Base-by-base conservation (phyloP, 2,113 vertebrate genomes). In the Dissostichus mawsoni region DNA sequence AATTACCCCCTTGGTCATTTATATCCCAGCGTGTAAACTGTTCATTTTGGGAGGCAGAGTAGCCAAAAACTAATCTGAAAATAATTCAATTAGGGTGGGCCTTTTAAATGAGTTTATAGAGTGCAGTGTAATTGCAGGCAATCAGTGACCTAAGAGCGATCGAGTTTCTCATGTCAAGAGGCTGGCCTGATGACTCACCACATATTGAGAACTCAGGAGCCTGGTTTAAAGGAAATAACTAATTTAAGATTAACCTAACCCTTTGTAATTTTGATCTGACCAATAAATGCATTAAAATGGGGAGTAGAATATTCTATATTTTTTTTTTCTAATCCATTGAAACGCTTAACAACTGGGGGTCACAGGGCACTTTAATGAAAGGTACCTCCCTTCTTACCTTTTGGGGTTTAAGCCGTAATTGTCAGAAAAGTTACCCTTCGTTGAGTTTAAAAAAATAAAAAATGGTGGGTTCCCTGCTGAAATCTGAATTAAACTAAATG, bases 141-240 rank as follows among this genome's bases (percentile, higher is more conserved):
- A 48, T 65, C 63, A 57, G 44, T 74, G 82, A 76, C 67, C 52
- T 65, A 3, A 56, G 20, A 80, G 53, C 45, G 67, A 68, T 14
- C 44, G 8, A 65, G 11, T 20, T 11, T 63, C 18, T 61, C 36
- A 36, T 74, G 51, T 47, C 52, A 20, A 53, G 33, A 59, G 36
- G 56, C 67, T 53, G 25, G 44, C 53, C 72, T 20, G 76, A 69
- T 79, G 86, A 76, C 53, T 76, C 76, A 71, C 57, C 62, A 33
- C 50, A 17, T 18, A 10, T 57, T 25, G 62, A 64, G 47, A 20
- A 23, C 25, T 48, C 33, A 45, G 3, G 25, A 44, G 16, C 18
- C 67, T 75, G 65, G 17, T 45, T 58, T 36, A 25, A 45, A 73
- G 41, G 61, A 59, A 29, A 33, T 14, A 11, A 8, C 36, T 53